Evolutionary conservation across 2,113 vertebrate genomes (phyloP).

Genomic region (Prietella phreatophila): DNA sequence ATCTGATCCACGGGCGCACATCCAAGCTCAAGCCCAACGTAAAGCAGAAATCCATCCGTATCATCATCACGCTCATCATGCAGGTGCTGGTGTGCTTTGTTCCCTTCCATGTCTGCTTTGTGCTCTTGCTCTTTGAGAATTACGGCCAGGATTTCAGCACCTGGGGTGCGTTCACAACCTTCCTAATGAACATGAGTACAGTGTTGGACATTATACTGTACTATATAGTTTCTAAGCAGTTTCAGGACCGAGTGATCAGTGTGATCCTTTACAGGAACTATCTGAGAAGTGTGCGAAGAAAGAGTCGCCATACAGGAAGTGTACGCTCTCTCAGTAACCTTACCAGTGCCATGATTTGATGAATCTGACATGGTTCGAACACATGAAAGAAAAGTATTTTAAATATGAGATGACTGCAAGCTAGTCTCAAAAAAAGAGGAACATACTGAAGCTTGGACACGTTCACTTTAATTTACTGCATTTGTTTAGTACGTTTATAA

Average conservation of each 20-base stretch:
- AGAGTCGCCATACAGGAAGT: constrained; percentile 83
- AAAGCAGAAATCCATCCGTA: constrained; percentile 92
- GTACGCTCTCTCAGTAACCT: constrained; percentile 87
- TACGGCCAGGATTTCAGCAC: constrained; percentile 66
- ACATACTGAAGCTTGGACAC: background rate
- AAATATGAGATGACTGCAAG: background rate
- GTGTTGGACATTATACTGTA: constrained; percentile 93
- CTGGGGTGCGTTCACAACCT: constrained; percentile 88
- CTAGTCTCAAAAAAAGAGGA: background rate
- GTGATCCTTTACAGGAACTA: constrained; percentile 96
- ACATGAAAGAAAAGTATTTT: background rate
- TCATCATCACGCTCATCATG: constrained; percentile 87
- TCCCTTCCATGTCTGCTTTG: constrained; percentile 87
- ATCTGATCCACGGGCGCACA: constrained; percentile 82
- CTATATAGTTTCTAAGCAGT: constrained; percentile 96
- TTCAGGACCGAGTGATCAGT: constrained; percentile 94
- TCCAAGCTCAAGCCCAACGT: constrained; percentile 93
- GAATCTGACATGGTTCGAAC: background rate
- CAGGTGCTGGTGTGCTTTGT: constrained; percentile 91
- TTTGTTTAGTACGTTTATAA: background rate
- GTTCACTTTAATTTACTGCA: background rate
- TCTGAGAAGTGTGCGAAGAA: constrained; percentile 87
- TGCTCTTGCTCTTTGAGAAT: constrained; percentile 75
- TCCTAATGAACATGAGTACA: constrained; percentile 93
- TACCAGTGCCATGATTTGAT: constrained; percentile 87